Base-by-base conservation (phyloP, 2,888 invertebrate species). In the Troglohyphantes excavatus region DNA sequence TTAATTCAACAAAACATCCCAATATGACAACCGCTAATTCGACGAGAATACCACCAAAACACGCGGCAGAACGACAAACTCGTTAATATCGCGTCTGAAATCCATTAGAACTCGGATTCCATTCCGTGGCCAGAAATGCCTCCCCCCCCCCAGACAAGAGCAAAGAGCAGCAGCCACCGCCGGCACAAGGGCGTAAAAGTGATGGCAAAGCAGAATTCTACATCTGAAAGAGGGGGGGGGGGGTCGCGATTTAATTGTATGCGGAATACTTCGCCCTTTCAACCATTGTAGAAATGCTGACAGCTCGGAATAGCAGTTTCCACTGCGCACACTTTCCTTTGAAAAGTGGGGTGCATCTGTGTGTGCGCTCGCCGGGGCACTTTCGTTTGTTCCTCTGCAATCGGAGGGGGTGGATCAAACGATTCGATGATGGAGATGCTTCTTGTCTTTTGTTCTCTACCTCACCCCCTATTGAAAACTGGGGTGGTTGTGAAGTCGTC, bases 61-160 rank as follows among this genome's bases (percentile, higher is more conserved):
- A 39, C 33, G 33, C 17, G 1, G 9, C 53, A 76, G 33, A 61
- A n/a, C 53, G 21, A 19, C 61, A 17, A 67, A 79, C 53, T 81
- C 67, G 67, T 81, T 81, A 81, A 67, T 68, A 81, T 68, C 67
- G 53, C 79, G 79, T 81, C 67, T 53, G 68, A 81, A 81, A 81
- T 46, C 79, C 79, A 81, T 81, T 81, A 81, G 79, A 29, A 39
- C 67, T 61, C 17, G 68, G 21, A 81, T 81, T 81, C 79, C 53
- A 67, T 65, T 67, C 67, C 43, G 39, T 39, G 23, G n/a, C 68
- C 67, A 78, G 43, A 21, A 19, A 53, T 19, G 27, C 43, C 46
- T 39, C 39, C 13, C n/a, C n/a, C n/a, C n/a, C n/a, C n/a, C n/a
- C n/a, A n/a, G n/a, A n/a, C n/a, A n/a, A n/a, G n/a, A n/a, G n/a